These are phyloP conservation scores for Drosophila nigrodunni DNA, from an alignment of 1,140 invertebrate genomes.

Conservation along the genomic window DNA sequence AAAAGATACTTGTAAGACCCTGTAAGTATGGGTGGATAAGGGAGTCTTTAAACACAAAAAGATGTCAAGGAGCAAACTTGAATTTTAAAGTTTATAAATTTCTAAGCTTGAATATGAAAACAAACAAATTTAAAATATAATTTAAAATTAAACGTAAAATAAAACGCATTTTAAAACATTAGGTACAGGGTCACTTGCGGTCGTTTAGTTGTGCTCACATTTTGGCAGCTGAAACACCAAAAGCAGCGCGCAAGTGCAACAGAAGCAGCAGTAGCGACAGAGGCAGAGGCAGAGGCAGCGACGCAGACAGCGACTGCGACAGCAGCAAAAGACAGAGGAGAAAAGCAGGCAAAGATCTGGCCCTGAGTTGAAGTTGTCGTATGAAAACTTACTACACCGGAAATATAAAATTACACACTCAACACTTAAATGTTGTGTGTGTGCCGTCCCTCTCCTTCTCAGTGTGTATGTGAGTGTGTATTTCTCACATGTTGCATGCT, in stretches of 20 bases:
- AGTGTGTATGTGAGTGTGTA: conserved; percentile 26
- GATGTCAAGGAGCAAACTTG: too few species aligned
- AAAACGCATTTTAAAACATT: too few species aligned
- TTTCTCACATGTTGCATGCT: conserved; percentile 70
- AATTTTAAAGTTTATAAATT: too few species aligned
- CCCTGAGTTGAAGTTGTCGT: conserved; percentile 68
- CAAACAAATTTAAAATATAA: too few species aligned
- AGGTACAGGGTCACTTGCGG: conserved; percentile 1
- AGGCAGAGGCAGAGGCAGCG: too few species aligned
- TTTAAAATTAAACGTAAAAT: too few species aligned
- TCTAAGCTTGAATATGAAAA: too few species aligned
- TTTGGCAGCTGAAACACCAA: conserved; percentile 78
- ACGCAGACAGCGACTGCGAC: too few species aligned
- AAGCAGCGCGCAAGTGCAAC: conserved; percentile 36
- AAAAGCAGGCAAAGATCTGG: conserved; percentile 57
- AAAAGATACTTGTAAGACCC: conserved; percentile 41
- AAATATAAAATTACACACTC: conserved; percentile 83
- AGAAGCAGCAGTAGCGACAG: conserved; percentile 19
- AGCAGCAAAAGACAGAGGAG: conserved; percentile 41
- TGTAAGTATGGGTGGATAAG: conserved; percentile 28
- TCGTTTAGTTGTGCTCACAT: conserved; percentile 59
- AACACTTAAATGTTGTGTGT: conserved; percentile 75
- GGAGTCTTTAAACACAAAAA: too few species aligned
- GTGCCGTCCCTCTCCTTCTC: conserved; percentile 8
- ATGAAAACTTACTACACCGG: conserved; percentile 81